Percentiles rank a stretch among this genome's conserved stretches.
Conservation (phyloP, 2,113 vertebrate species). For the Entelurus aequoreus region DNA sequence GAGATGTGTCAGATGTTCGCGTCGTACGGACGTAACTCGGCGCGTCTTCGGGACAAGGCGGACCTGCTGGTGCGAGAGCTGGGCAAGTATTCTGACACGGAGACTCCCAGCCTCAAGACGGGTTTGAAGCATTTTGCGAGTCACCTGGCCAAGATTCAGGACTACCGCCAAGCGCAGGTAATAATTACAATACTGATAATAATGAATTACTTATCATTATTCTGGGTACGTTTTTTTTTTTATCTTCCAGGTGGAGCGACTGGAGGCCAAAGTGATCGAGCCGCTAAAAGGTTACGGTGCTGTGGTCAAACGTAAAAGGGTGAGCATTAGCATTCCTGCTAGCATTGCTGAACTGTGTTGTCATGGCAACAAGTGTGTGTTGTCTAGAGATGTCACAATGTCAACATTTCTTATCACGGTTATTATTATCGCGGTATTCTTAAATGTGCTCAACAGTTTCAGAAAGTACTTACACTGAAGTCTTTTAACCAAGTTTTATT, state of each 20-base stretch:
- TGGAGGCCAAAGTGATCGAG: slow-evolving; percentile 94
- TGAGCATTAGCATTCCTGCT: slow-evolving; percentile 48
- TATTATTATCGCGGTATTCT: too few relatives aligned
- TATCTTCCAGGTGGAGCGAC: slow-evolving; percentile 85
- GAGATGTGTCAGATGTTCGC: slow-evolving; percentile 94
- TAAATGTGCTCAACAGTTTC: too few relatives aligned
- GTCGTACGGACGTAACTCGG: slow-evolving; percentile 89
- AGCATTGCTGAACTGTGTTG: too few relatives aligned
- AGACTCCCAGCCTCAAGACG: slow-evolving; percentile 86
- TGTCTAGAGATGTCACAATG: too few relatives aligned
- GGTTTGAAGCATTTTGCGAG: slow-evolving; percentile 90
- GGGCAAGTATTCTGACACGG: slow-evolving; percentile 83
- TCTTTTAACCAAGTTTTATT: too few relatives aligned
- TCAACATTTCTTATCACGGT: too few relatives aligned
- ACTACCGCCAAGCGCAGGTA: slow-evolving; percentile 96
- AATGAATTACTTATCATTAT: too few relatives aligned
- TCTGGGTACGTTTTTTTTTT: neutral
- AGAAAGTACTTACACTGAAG: too few relatives aligned
- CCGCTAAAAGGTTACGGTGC: slow-evolving; percentile 91
- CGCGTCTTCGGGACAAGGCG: slow-evolving; percentile 89
- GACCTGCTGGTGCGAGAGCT: slow-evolving; percentile 88
- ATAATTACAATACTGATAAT: slow-evolving; percentile 4
- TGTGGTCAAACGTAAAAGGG: slow-evolving; percentile 90
- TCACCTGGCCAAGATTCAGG: slow-evolving; percentile 91
- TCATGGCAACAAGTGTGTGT: too few relatives aligned